Evolutionary conservation across 2,797 vertebrate genomes (phyloP), one percentile per base, ranked within the genome.

Genomic region (Cuniculus paca): DNA sequence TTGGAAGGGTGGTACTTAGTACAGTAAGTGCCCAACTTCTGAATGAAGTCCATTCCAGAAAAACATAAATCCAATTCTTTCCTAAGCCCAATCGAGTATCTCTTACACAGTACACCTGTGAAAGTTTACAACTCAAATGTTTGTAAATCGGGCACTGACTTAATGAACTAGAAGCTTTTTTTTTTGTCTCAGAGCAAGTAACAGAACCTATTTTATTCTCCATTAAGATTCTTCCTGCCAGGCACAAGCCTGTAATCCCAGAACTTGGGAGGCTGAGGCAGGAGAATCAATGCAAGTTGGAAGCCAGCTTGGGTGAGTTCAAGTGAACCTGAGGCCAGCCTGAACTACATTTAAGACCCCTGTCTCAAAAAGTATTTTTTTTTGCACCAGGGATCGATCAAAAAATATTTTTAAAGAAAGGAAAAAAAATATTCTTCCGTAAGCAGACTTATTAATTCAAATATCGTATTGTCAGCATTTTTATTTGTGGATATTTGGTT

Each of bases 381-480:
- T 54, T n/a, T n/a, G n/a, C n/a, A n/a, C n/a, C n/a, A n/a, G n/a
- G n/a, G n/a, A n/a, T n/a, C n/a, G n/a, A n/a, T n/a, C 26, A 61
- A 63, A 17, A 63, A 14, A 16, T 63, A 63, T 63, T 63, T 34
- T 70, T 36, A 39, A 70, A 54, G 52, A 36, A 70, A n/a, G 17
- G 39, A 70, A 36, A 36, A 65, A 36, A 74, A 56, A 24, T 8
- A 52, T 22, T 84, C 48, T 63, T 96, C 8, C 52, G 72, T 88
- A 80, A 91, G 65, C 56, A 88, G 72, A 74, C 36, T 39, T 88
- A 63, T n/a, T 90, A 91, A 11, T 96, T 95, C 63, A 94, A 5
- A 48, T 86, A 28, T 34, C 16, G 36, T 96, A 17, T 9, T 65
- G 56, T 68, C 61, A 91, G 34, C 22, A 80, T 87, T 94, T 94